These are phyloP conservation scores for Charaxes varanes DNA, from an alignment of 1,140 invertebrate species.

Conservation along the genomic window DNA sequence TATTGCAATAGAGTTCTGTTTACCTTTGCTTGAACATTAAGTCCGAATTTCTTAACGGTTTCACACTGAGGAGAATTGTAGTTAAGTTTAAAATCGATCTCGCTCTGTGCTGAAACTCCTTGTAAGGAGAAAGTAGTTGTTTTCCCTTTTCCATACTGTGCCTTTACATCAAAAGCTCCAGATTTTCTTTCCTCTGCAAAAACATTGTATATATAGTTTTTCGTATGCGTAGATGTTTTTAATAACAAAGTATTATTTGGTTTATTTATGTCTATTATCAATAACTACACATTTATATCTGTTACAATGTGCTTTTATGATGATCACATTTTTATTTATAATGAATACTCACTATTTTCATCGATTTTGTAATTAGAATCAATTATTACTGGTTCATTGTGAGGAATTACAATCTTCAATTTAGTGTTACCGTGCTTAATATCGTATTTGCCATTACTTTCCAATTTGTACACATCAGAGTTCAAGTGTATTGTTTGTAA, in stretches of 20 bases:
- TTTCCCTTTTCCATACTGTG: constrained; percentile 73
- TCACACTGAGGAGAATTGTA: constrained; percentile 71
- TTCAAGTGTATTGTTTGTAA: constrained; percentile 60
- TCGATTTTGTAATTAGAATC: constrained; percentile 52
- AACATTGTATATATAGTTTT: not conserved
- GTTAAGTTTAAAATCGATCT: constrained; percentile 54
- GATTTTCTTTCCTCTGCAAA: constrained; percentile 38
- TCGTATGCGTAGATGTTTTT: not conserved
- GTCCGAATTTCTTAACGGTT: constrained; percentile 72
- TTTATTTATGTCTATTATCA: no score
- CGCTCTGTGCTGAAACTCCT: constrained; percentile 47
- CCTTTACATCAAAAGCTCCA: constrained; percentile 58
- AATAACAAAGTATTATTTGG: not conserved
- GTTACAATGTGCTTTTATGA: not conserved
- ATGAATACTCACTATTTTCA: constrained; percentile 11
- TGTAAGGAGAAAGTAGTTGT: constrained; percentile 54
- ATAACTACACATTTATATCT: not conserved
- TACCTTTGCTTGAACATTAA: constrained; percentile 75
- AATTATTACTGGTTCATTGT: constrained; percentile 38
- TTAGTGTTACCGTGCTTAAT: constrained; percentile 70
- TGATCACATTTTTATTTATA: not conserved
- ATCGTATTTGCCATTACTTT: constrained; percentile 56
- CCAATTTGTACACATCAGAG: constrained; percentile 51
- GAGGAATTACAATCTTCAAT: constrained; percentile 68
- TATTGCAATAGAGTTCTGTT: not conserved